phyloP scores from a whole-genome alignment of 1,140 invertebrate species.

The Hetaerina americana region DNA sequence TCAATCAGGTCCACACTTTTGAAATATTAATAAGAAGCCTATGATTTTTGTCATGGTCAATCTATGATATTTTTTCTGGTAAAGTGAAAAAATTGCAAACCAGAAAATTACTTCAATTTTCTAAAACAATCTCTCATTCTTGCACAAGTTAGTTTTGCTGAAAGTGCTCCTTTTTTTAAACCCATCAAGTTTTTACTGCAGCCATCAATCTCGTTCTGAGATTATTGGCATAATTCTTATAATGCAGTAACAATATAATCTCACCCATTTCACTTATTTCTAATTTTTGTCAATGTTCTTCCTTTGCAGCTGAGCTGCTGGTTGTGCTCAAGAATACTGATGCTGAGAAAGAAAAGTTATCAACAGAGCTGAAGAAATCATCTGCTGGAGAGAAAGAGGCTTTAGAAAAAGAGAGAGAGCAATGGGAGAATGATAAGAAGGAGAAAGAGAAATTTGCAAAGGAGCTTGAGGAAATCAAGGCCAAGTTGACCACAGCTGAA shows the following conservation, averaged over 20 bases:
- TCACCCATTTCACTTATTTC: background rate
- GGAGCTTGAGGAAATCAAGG: slow-evolving; percentile 11
- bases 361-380: slow-evolving; percentile 30
- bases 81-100: too few species aligned
- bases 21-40: too few species aligned
- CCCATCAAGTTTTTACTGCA: too few species aligned
- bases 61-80: too few species aligned
- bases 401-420: slow-evolving; percentile 23
- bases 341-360: slow-evolving; percentile 34
- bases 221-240: background rate
- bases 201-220: too few species aligned
- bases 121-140: too few species aligned
- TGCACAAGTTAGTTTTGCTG: too few species aligned
- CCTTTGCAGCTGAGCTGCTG: slow-evolving; percentile 45
- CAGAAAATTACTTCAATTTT: too few species aligned
- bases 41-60: too few species aligned
- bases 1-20: too few species aligned
- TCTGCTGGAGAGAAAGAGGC: slow-evolving; percentile 15
- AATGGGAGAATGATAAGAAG: slow-evolving; percentile 16
- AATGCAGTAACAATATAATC: too few species aligned
- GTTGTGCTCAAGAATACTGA: slow-evolving; percentile 44
- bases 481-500: slow-evolving; percentile 6
- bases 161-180: too few species aligned
- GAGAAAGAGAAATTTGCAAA: slow-evolving; percentile 16
- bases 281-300: slow-evolving; percentile 12